Conservation (phyloP, 2,797 vertebrate genomes). For the Galagoides demidoff region DNA sequence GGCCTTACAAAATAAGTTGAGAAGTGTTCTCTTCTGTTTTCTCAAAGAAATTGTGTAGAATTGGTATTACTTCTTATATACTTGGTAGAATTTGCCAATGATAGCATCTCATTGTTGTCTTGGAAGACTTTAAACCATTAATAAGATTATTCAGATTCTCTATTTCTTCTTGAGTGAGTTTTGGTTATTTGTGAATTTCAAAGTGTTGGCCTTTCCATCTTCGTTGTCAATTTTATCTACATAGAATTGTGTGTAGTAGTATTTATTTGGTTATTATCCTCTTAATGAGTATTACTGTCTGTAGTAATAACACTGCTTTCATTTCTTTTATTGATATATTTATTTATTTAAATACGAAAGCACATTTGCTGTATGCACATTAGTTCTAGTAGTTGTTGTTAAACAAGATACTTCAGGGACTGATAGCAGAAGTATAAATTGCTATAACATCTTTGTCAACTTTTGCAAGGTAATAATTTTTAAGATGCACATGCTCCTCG, state of each 20-base stretch:
- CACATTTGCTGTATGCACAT: not conserved
- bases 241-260: not conserved
- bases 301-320: not conserved
- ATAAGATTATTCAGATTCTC: not conserved
- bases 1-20: not conserved
- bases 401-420: not conserved
- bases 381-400: not conserved
- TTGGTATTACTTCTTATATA: not conserved
- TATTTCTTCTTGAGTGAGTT: not conserved
- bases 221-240: not conserved
- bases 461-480: not conserved
- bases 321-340: not conserved
- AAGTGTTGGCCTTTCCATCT: not conserved
- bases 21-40: not conserved
- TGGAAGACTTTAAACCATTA: not conserved
- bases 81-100: not conserved
- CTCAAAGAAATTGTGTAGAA: not conserved
- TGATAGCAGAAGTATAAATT: not conserved
- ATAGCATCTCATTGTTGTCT: not conserved
- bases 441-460: not conserved
- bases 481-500: not conserved
- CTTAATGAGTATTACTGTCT: not conserved
- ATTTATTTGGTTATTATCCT: not conserved
- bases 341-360: not conserved
- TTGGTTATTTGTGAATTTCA: not conserved